Evolutionary conservation across 2,113 vertebrate species (phyloP).

Genomic region (Hyperopisus bebe): DNA sequence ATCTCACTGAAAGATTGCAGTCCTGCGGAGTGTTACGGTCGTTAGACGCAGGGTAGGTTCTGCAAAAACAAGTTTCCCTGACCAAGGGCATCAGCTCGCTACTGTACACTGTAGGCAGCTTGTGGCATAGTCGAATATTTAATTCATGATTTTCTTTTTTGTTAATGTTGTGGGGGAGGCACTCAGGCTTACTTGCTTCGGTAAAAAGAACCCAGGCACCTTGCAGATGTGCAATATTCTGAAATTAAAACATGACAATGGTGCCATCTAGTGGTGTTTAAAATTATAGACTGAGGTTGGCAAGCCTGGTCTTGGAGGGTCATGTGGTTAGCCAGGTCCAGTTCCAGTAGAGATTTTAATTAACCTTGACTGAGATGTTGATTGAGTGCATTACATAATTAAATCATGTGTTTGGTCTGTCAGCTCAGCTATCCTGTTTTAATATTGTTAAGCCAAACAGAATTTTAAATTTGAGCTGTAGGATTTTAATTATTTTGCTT

Average conservation of each 20-base stretch:
- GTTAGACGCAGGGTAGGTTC: background rate
- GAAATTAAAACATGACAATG: slow-evolving; percentile 36
- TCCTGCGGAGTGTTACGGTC: background rate
- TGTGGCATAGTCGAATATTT: background rate
- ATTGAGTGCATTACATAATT: background rate
- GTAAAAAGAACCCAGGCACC: background rate
- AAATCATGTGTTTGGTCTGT: background rate
- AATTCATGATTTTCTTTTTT: background rate
- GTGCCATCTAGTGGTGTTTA: slow-evolving; percentile 55
- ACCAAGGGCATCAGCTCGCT: background rate
- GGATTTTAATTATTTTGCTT: background rate
- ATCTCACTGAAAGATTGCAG: background rate
- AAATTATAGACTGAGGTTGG: background rate
- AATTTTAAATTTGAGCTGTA: background rate
- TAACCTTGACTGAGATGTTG: background rate
- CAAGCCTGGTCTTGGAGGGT: background rate
- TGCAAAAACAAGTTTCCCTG: background rate
- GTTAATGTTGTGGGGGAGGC: background rate
- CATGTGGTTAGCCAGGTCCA: background rate
- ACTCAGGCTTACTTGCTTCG: background rate
- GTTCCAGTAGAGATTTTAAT: background rate
- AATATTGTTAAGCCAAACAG: background rate
- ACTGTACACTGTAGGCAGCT: background rate
- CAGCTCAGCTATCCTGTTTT: background rate
- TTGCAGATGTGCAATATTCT: background rate